Evolutionary conservation across 2,113 vertebrate genomes (phyloP), one percentile per base, ranked within the genome.

Genomic region (Fulica atra): DNA sequence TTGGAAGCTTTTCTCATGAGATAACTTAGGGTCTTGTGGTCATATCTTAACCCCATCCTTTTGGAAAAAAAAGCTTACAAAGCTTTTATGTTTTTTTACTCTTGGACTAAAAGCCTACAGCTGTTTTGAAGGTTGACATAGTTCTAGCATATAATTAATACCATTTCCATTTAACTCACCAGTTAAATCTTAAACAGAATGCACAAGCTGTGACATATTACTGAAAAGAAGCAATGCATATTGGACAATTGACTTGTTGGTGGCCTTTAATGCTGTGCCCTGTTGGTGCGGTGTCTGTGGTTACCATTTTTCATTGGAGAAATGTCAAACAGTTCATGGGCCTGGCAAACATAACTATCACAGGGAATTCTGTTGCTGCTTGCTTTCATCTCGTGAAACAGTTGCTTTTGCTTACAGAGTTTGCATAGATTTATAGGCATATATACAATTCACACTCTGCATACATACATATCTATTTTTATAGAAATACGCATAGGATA

Each of bases 141-240:
- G 73, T 61, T 87, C 84, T 96, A 87, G 70, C 57, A 61, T 82
- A 72, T 96, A 97, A 97, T 93, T 94, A 95, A 95, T 95, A 95
- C 89, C 91, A 95, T 96, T 95, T 95, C 91, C 87, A 96, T 89
- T 91, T 92, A 94, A 93, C 78, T 93, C 91, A 65, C 53, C 92
- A 96, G 89, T 80, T 93, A 89, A 92, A 95, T 74, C 83, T 91
- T 74, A 90, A 94, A 78, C 94, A 92, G 95, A 92, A 93, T 13
- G 79, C 91, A 90, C 79, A 93, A 76, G 86, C 91, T 95, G 86
- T 79, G 83, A 91, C 86, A 93, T 48, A 93, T 89, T 95, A 91
- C 69, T n/a, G 81, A 68, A 51, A 68, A 95, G 91, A 46, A 95
- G 94, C 60, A 53, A 66, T 9, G 77, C 80, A 48, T 33, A 36